Evolutionary conservation across 2,888 invertebrate genomes (phyloP).

Genomic region (Escarpia spicata): DNA sequence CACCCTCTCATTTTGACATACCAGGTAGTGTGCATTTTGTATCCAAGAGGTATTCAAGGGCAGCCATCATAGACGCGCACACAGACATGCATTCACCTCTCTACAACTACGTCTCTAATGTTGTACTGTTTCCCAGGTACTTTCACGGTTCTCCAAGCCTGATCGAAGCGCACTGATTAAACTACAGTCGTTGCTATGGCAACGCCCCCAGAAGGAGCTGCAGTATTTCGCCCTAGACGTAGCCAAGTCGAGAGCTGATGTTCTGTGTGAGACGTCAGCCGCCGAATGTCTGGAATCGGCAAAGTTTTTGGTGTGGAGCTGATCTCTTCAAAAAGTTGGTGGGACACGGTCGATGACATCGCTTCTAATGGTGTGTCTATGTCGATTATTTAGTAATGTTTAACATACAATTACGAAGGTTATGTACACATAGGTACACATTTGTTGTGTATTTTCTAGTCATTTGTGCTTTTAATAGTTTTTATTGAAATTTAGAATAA

Average conservation of each 20-base stretch:
- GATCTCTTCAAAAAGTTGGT: conserved; percentile 42
- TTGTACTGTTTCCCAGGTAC: conserved; percentile 31
- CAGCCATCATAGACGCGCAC: no score
- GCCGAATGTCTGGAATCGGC: conserved; percentile 8
- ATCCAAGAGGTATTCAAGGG: no score
- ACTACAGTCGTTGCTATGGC: conserved; percentile 36
- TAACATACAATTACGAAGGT: no score
- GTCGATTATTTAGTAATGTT: no score
- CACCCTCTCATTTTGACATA: no score
- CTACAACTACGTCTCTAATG: no score
- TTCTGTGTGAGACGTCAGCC: conserved; percentile 28
- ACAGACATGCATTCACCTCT: no score
- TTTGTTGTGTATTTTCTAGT: no score
- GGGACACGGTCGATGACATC: conserved; percentile 46
- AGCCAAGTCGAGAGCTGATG: conserved; percentile 26
- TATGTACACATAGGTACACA: no score
- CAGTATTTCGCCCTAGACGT: conserved; percentile 39
- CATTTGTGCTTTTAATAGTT: no score
- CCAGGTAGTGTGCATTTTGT: no score
- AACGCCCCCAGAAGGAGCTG: conserved; percentile 40
- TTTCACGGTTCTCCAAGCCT: conserved; percentile 28
- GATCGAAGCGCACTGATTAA: conserved; percentile 28
- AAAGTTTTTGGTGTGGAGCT: conserved; percentile 32
- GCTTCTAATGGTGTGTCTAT: conserved; percentile 36
- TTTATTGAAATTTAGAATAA: no score